Percentiles rank a stretch among this genome's conserved stretches.
Conservation (phyloP, 2,113 vertebrate genomes). For the Saccopteryx leptura region DNA sequence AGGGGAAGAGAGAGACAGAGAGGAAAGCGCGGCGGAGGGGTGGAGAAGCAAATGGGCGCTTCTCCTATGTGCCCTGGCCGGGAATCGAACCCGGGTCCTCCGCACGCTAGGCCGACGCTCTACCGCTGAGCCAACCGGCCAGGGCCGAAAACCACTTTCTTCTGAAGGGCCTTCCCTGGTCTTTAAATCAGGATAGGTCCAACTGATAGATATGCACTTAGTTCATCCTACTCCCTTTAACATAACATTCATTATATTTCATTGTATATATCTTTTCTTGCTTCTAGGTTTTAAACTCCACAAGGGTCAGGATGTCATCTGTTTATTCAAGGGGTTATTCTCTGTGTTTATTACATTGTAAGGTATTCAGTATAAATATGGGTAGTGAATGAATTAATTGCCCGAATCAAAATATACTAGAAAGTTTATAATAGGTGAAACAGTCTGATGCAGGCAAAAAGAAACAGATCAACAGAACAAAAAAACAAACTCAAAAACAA, state of each 20-base stretch:
- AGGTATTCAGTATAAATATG: background rate
- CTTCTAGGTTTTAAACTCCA: conserved; percentile 42
- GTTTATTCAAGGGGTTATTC: conserved; percentile 45
- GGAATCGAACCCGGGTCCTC: too few relatives aligned
- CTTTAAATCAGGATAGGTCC: background rate
- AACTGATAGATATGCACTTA: background rate
- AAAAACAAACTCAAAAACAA: conserved; percentile 39
- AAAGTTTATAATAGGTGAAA: conserved; percentile 45
- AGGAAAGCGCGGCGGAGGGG: too few relatives aligned
- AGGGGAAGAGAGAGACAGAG: too few relatives aligned
- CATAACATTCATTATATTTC: conserved; percentile 19
- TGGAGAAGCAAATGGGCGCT: too few relatives aligned
- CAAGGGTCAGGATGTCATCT: background rate
- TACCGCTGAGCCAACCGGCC: too few relatives aligned
- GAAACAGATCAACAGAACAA: conserved; percentile 32
- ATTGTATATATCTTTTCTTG: background rate
- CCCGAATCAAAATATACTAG: conserved; percentile 34
- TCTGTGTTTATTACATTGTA: background rate
- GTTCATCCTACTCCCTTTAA: background rate
- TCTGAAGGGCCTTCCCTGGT: background rate
- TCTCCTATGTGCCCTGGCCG: too few relatives aligned
- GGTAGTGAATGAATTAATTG: background rate
- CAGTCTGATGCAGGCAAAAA: background rate
- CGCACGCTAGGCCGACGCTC: too few relatives aligned
- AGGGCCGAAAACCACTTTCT: background rate